Evolutionary conservation across 1,140 invertebrate genomes (phyloP), one percentile per base, ranked within the genome.

Genomic region (Drosophila teissieri): DNA sequence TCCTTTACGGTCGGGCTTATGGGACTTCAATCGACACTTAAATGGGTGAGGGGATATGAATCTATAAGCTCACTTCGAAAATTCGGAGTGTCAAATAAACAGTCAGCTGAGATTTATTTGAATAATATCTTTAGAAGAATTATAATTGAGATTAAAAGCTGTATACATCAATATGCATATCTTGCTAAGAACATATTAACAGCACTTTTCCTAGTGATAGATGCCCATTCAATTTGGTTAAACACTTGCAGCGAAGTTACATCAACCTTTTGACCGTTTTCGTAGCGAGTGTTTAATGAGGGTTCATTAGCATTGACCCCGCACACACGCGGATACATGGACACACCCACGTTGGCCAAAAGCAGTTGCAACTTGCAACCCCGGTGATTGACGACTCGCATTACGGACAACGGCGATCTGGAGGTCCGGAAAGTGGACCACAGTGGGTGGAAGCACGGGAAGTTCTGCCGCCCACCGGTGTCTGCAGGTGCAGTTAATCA

Each of bases 301-400:
- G 34, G 61, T 65, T 80, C 82, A 85, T 86, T 85, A 86, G 63
- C 81, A 81, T 86, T 80, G 78, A 76, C 75, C 68, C 54, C 37
- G 42, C 15, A 51, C 39, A 42, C 27, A 51, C 37, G 36, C 12
- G n/a, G 44, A 55, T 44, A 46, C 36, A 14, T 11, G 48, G 34
- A 37, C 24, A 42, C 48, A 14, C 63, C 56, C 57, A 53, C 34
- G 24, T 31, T 37, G 45, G 63, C 27, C 53, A 42, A 44, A 37
- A 74, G 78, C 95, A 94, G n/a, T 19, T 19, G 19, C 19, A 93
- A n/a, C n/a, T n/a, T 94, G 14, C 94, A 94, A 79, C 83, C 85
- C 3, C 77, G 27, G 93, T 95, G 68, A 80, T 92, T 73, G 88
- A 92, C 77, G 91, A 88, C 60, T 70, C 68, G 53, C 64, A 91